Base-by-base conservation (phyloP, 2,113 vertebrate species). In the Eptesicus fuscus region DNA sequence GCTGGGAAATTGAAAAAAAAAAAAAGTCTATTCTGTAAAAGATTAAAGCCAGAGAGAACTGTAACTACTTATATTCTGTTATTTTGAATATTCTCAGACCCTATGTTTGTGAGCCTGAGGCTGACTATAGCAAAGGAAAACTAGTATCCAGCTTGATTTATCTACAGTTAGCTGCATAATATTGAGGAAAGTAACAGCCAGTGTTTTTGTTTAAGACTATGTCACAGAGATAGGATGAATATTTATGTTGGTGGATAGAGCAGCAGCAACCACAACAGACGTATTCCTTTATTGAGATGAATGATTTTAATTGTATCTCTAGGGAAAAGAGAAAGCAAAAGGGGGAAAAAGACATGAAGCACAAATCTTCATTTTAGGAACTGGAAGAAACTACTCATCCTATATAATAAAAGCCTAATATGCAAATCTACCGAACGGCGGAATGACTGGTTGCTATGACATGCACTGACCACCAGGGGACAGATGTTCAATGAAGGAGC, bases 291-390 rank as follows among this genome's bases (percentile, higher is more conserved):
- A 91, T 37, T 49, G 51, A 96, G 74, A 61, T 92, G 49, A 73
- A 42, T 85, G 30, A 51, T 85, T 87, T 92, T 74, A 67, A 76
- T 79, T 94, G 88, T 87, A n/a, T 95, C 70, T 84, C 71, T 80
- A 61, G 25, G 59, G 69, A 40, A 91, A 96, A 92, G 22, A 59
- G 44, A 85, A 85, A 92, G 8, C 35, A 94, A 79, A 87, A 23
- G 12, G 13, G 14, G 3, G 1, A n/a, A 71, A 69, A 90, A 67
- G 25, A 88, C 67, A 67, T 47, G 53, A 91, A 93, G 28, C 67
- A 77, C 30, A 90, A 53, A 17, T 88, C 53, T 96, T 91, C 25
- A 90, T 56, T 94, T 84, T 79, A 49, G 14, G 18, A 82, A 53
- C 30, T 93, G 10, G 20, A 86, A 42, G 37, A 94, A 90, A 94